These are phyloP conservation scores for Zootoca vivipara DNA, from an alignment of 2,113 vertebrate species.

Conservation along the genomic window DNA sequence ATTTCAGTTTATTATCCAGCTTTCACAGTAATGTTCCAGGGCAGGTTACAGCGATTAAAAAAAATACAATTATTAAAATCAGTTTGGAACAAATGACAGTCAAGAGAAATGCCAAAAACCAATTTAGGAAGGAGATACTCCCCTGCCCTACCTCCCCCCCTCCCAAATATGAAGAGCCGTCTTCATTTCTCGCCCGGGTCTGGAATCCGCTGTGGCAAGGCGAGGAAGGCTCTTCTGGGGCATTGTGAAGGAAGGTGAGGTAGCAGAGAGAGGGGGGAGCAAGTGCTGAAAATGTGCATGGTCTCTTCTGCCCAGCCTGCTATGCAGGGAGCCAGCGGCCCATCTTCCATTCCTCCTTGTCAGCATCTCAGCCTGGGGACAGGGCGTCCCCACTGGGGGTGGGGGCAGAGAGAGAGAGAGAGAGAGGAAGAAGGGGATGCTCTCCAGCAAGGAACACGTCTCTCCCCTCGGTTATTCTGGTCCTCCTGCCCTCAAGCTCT, in stretches of 20 bases:
- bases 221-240: background rate
- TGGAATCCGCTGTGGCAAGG: background rate
- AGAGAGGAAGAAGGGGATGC: background rate
- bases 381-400: background rate
- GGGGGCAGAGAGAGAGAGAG: too few species aligned
- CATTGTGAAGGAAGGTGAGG: background rate
- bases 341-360: constrained; percentile 25
- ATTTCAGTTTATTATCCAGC: too few species aligned
- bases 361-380: constrained; percentile 26
- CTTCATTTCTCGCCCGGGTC: background rate
- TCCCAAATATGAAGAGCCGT: too few species aligned
- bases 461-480: constrained; percentile 28
- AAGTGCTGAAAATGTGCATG: background rate
- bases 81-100: too few species aligned
- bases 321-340: background rate
- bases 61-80: too few species aligned
- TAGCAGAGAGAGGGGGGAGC: background rate
- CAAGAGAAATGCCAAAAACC: too few species aligned
- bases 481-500: constrained; percentile 18
- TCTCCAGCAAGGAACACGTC: background rate
- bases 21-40: too few species aligned
- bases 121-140: too few species aligned
- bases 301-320: background rate
- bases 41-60: too few species aligned
- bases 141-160: too few species aligned